Percentiles rank a stretch among this genome's conserved stretches.
Conservation (phyloP, 2,888 invertebrate genomes). For the Parelbella ahira region DNA sequence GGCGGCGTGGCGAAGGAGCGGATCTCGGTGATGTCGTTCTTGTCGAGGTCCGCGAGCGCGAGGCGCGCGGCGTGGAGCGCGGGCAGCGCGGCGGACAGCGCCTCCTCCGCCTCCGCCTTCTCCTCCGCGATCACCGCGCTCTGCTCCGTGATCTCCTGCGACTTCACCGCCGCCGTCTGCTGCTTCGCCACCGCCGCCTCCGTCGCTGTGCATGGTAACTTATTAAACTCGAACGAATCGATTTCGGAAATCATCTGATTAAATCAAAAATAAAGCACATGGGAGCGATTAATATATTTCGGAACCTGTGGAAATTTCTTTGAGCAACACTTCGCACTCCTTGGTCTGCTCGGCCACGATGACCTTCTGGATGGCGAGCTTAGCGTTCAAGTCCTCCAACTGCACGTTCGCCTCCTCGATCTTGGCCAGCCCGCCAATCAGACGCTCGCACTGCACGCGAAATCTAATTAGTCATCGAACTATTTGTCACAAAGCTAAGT, state of each 20-base stretch:
- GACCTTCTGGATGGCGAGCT: slow-evolving; percentile 90
- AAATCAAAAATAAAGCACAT: too few species aligned
- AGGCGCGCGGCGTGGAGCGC: slow-evolving; percentile 89
- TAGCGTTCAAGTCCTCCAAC: slow-evolving; percentile 88
- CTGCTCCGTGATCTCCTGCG: slow-evolving; percentile 90
- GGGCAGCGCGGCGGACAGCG: slow-evolving; percentile 90
- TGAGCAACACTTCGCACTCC: slow-evolving; percentile 88
- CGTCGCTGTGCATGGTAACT: slow-evolving; percentile 83
- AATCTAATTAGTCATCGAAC: too few species aligned
- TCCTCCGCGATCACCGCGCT: slow-evolving; percentile 89
- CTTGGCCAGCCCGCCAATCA: slow-evolving; percentile 87
- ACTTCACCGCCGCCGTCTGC: slow-evolving; percentile 88
- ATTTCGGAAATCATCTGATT: too few species aligned
- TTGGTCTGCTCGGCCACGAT: slow-evolving; percentile 90
- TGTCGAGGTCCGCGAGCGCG: slow-evolving; percentile 91
- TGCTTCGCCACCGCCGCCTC: slow-evolving; percentile 88
- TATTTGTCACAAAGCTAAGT: not conserved
- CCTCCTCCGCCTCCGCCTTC: slow-evolving; percentile 91
- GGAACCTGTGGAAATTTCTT: slow-evolving; percentile 87
- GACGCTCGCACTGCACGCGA: slow-evolving; percentile 84
- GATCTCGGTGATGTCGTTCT: slow-evolving; percentile 95
- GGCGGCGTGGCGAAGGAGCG: slow-evolving; percentile 95
- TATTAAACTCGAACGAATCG: too few species aligned
- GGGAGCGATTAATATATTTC: too few species aligned
- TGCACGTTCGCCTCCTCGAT: slow-evolving; percentile 93